Conservation (phyloP, 2,888 invertebrate genomes). For the Sclerodermus sp. region DNA sequence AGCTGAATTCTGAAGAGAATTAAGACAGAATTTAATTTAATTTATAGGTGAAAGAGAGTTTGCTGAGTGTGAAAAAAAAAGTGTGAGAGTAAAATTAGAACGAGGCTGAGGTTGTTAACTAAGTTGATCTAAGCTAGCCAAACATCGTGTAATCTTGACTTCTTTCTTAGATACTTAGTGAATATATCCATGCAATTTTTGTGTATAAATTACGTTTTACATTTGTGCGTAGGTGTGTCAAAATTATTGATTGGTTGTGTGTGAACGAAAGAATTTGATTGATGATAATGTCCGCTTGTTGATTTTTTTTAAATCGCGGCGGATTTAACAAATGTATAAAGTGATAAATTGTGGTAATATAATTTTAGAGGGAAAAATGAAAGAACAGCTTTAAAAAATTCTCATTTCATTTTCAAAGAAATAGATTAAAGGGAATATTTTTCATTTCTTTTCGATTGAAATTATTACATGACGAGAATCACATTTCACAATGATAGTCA, state of each 20-base stretch:
- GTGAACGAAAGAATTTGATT: conserved; percentile 35
- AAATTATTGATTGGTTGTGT: conserved; percentile 42
- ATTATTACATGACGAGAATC: conserved; percentile 5
- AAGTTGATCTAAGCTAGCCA: conserved; percentile 38
- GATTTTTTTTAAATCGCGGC: background rate
- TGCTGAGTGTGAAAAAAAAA: conserved; percentile 11
- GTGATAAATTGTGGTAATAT: conserved; percentile 2
- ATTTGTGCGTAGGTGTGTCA: conserved; percentile 38
- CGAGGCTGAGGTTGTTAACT: conserved; percentile 21
- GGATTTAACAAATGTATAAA: conserved; percentile 4
- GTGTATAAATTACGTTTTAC: conserved; percentile 37
- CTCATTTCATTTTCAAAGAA: conserved; percentile 21
- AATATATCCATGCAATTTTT: conserved; percentile 27
- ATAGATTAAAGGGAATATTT: conserved; percentile 4
- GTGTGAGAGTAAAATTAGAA: conserved; percentile 13
- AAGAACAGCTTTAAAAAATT: conserved; percentile 6
- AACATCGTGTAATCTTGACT: conserved; percentile 31
- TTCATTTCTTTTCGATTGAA: background rate
- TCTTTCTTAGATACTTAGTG: conserved; percentile 38
- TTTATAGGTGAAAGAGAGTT: background rate
- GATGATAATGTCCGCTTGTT: conserved; percentile 7
- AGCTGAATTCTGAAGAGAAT: no score
- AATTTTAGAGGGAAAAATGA: background rate
- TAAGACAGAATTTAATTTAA: background rate
- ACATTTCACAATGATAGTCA: conserved; percentile 36